These are phyloP conservation scores for Ardeotis arabs DNA, from an alignment of 2,113 vertebrate genomes.

Conservation along the genomic window DNA sequence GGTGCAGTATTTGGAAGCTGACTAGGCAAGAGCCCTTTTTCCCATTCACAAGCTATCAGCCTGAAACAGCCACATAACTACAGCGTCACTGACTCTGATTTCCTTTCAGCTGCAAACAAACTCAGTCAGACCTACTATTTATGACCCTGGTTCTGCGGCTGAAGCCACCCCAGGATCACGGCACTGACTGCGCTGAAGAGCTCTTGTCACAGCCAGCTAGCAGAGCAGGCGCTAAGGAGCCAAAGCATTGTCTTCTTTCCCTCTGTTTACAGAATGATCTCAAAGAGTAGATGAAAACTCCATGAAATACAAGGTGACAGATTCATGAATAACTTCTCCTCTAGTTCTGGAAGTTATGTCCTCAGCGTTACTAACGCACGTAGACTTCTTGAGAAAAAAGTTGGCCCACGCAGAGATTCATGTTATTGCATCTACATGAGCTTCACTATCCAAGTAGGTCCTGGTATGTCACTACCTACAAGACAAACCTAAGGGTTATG, in stretches of 20 bases:
- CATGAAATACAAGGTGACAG: not conserved
- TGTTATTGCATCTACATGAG: not conserved
- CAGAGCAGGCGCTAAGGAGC: not conserved
- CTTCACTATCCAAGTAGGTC: not conserved
- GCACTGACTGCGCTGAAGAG: not conserved
- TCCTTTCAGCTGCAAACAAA: not conserved
- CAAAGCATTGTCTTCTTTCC: not conserved
- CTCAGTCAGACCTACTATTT: not conserved
- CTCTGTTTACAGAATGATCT: not conserved
- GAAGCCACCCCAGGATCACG: not conserved
- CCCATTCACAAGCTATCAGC: constrained; percentile 31
- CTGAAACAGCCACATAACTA: not conserved
- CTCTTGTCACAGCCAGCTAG: not conserved
- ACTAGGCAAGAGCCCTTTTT: not conserved
- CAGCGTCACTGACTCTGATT: not conserved
- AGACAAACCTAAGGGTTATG: not conserved
- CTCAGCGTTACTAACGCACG: not conserved
- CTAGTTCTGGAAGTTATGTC: not conserved
- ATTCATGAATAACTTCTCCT: not conserved
- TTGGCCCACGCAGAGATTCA: not conserved
- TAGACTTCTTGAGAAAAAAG: not conserved
- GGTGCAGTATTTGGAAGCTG: constrained; percentile 30
- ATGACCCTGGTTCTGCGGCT: not conserved
- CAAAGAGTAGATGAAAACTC: not conserved
- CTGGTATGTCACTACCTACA: not conserved